A percentile compares a stretch with the other conserved stretches of the same genome.
phyloP scores from a whole-genome alignment of 2,113 vertebrate genomes.

The Seriola dumerili region DNA sequence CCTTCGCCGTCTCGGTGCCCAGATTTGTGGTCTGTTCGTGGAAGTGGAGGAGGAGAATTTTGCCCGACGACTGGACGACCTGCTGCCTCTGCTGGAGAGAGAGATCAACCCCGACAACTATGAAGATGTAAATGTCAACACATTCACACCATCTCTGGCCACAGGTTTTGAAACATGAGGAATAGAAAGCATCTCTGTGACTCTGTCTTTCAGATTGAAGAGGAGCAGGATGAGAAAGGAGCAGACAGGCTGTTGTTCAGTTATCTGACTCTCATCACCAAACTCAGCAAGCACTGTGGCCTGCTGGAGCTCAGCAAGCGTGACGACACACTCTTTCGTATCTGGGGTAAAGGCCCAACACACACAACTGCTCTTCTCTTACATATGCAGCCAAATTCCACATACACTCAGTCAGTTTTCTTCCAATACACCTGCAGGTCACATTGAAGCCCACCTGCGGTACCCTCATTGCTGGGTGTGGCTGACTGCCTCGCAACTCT shows the following conservation, averaged over 20 bases:
- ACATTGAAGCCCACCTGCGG: constrained; percentile 91
- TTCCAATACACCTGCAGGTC: constrained; percentile 76
- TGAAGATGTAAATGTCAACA: constrained; percentile 86
- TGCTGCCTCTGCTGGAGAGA: constrained; percentile 90
- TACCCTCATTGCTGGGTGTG: constrained; percentile 98
- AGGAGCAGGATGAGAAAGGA: constrained; percentile 92
- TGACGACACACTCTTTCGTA: constrained; percentile 80
- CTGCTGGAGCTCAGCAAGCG: constrained; percentile 87
- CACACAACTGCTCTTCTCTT: neutral
- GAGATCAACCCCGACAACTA: constrained; percentile 89
- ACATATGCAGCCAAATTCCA: neutral
- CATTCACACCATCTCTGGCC: neutral
- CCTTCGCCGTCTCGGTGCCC: constrained; percentile 90
- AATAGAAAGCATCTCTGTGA: neutral
- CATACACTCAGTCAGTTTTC: neutral
- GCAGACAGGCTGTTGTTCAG: constrained; percentile 92
- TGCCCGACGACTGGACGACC: constrained; percentile 82
- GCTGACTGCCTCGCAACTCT: constrained; percentile 94
- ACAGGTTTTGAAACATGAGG: neutral
- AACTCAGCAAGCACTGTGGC: constrained; percentile 91
- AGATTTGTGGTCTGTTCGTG: constrained; percentile 92
- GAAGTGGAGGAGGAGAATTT: constrained; percentile 92
- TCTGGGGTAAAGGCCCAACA: constrained; percentile 88
- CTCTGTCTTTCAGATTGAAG: constrained; percentile 84
- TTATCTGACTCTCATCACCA: constrained; percentile 90